Percentiles rank a stretch among this genome's conserved stretches.
phyloP scores from a whole-genome alignment of 2,888 invertebrate species.

The Ischnura elegans region DNA sequence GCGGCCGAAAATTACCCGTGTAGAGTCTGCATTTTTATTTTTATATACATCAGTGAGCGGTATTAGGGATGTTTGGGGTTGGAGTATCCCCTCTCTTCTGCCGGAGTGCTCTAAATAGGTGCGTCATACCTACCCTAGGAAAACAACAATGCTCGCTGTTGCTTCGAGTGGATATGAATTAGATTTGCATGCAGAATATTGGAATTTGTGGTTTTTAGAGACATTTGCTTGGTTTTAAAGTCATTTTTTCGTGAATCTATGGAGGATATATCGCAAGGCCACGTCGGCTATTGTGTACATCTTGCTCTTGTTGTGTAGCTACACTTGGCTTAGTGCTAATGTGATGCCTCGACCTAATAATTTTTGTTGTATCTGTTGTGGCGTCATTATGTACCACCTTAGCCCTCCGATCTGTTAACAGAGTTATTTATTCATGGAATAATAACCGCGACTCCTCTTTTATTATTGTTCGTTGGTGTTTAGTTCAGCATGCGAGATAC shows the following conservation, averaged over 20 bases:
- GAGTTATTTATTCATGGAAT: not conserved
- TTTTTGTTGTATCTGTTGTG: not conserved
- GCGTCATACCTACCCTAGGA: constrained; percentile 63
- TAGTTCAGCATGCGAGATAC: not conserved
- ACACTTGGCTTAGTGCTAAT: not conserved
- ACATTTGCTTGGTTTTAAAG: not conserved
- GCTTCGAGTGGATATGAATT: not conserved
- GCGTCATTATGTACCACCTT: not conserved
- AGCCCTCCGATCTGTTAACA: not conserved
- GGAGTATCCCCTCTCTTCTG: constrained; percentile 43
- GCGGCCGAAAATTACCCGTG: not conserved
- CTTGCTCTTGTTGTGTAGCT: not conserved
- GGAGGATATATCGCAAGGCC: constrained; percentile 54
- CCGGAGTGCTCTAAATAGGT: constrained; percentile 66
- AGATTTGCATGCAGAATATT: not conserved
- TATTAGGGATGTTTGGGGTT: constrained; percentile 62
- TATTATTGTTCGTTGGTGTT: not conserved
- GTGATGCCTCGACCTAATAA: not conserved
- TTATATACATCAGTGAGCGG: constrained; percentile 48
- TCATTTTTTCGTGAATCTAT: constrained; percentile 4
- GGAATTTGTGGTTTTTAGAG: not conserved
- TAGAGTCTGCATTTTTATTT: constrained; percentile 43
- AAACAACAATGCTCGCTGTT: constrained; percentile 58
- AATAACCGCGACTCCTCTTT: not conserved
- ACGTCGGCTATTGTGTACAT: constrained; percentile 59